These are phyloP conservation scores for Bembecia ichneumoniformis DNA, from an alignment of 2,888 invertebrate species.

Conservation along the genomic window DNA sequence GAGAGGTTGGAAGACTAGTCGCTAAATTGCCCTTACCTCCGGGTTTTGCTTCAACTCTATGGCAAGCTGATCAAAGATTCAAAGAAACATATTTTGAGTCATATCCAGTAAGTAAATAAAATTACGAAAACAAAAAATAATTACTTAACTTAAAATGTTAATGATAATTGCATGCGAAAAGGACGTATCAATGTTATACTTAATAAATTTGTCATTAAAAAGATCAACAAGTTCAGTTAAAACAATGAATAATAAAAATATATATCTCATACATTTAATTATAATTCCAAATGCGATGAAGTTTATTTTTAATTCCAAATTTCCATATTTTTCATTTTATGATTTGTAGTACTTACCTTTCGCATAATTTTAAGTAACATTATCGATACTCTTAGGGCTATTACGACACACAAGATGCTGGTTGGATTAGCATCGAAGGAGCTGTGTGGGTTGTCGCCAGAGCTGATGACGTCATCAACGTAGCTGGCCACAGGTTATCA, in stretches of 20 bases:
- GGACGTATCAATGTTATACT: too few relatives aligned
- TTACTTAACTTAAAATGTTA: too few relatives aligned
- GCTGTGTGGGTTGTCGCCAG: constrained; percentile 91
- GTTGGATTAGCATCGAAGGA: constrained; percentile 86
- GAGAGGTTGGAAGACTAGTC: constrained; percentile 87
- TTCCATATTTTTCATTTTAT: too few relatives aligned
- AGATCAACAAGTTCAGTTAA: neutral
- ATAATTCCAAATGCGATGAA: too few relatives aligned
- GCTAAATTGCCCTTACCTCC: constrained; percentile 91
- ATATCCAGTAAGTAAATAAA: constrained; percentile 77
- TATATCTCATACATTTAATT: too few relatives aligned
- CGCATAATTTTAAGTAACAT: neutral
- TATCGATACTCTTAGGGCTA: constrained; percentile 75
- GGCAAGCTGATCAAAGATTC: constrained; percentile 84
- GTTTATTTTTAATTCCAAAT: too few relatives aligned
- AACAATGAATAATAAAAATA: too few relatives aligned
- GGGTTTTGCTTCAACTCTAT: constrained; percentile 87
- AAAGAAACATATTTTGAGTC: constrained; percentile 85
- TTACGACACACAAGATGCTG: constrained; percentile 97
- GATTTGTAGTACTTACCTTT: neutral
- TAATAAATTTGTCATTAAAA: neutral
- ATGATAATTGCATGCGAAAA: too few relatives aligned
- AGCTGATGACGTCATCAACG: constrained; percentile 96
- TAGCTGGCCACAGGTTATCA: constrained; percentile 92
- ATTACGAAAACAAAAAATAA: too few relatives aligned